Conservation (phyloP, 2,888 invertebrate species). For the Coremacera marginata region DNA sequence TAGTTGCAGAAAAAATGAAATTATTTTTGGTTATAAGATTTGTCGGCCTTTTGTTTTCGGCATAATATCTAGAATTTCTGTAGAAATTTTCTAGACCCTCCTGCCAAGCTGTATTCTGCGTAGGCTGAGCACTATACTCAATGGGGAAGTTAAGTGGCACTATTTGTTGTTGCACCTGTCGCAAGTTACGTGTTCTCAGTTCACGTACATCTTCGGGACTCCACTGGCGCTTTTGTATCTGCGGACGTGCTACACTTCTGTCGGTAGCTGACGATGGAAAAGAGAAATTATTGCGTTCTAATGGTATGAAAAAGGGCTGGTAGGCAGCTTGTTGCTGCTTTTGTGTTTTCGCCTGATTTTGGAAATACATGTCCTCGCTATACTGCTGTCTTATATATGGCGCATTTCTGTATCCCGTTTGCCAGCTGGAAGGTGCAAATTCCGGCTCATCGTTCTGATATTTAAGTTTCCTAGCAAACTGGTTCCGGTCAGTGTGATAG, state of each 20-base stretch:
- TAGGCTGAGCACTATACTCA: slow-evolving; percentile 28
- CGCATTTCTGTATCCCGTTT: slow-evolving; percentile 2
- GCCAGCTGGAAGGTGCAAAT: not conserved
- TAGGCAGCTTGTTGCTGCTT: slow-evolving; percentile 39
- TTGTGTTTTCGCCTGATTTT: slow-evolving; percentile 22
- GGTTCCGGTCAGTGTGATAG: slow-evolving; percentile 18
- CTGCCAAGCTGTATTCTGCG: slow-evolving; percentile 49
- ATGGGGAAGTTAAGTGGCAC: slow-evolving; percentile 48
- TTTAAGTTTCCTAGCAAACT: slow-evolving; percentile 44
- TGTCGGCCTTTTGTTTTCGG: slow-evolving; percentile 49
- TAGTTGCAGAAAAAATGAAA: slow-evolving; percentile 48
- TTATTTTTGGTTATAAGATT: slow-evolving; percentile 61
- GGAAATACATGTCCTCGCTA: slow-evolving; percentile 34
- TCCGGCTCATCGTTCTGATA: not conserved
- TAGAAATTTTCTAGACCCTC: slow-evolving; percentile 48
- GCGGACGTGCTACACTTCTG: not conserved
- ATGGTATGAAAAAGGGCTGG: slow-evolving; percentile 44
- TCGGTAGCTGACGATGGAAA: slow-evolving; percentile 40
- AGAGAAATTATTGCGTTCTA: slow-evolving; percentile 49
- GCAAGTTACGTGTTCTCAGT: slow-evolving; percentile 48
- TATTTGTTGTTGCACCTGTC: slow-evolving; percentile 47
- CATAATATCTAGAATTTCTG: slow-evolving; percentile 51
- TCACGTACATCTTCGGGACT: slow-evolving; percentile 51
- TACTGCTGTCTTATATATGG: slow-evolving; percentile 24
- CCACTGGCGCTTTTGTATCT: slow-evolving; percentile 54